Base-by-base conservation (phyloP, 30 jellyfish, hydroid and myxozoan species). In the Chironex yamaguchii region DNA sequence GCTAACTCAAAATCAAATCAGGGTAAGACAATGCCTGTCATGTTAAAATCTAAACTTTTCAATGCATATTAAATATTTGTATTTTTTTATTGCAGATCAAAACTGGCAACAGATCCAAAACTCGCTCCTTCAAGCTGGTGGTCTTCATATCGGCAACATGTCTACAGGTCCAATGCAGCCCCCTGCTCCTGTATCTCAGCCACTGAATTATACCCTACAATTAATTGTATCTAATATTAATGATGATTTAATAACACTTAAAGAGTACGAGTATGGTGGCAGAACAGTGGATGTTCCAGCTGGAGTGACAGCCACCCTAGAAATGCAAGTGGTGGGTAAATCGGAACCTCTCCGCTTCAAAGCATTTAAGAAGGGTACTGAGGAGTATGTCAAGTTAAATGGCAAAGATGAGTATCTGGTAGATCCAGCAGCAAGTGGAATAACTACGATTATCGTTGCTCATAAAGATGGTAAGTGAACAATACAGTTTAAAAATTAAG, bases 71-170 rank as follows among this genome's bases (percentile, higher is more conserved):
- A n/a, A n/a, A n/a, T n/a, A n/a, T n/a, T n/a, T n/a, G n/a, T 33
- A 33, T 31, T 67, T 33, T 22, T 36, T 68, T 51, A 13, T 36
- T 74, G 33, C 29, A 92, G 98, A 96, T 26, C 98, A 93, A 84
- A 81, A 86, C 54, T 93, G 98, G 98, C 92, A 88, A 52, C 89
- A 87, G 54, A 78, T 93, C 49, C 97, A 89, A 67, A 79, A 96
- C 13, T 93, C 98, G 11, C 65, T 88, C 3, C 94, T 93, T 9
- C 91, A 87, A 87, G 78, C 96, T 20, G 97, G 98, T 12, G 53
- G 96, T 27, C 2, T 80, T 9, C 68, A 66, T 1, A 62, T 33
- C 22, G 51, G 30, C 2, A 71, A 74, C 13, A 49, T 63, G 28
- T 62, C 58, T 11, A 76, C 69, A 2, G 69, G 83, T n/a, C 6